Percentiles rank a stretch among this genome's conserved stretches.
Evolutionary conservation across 2,113 vertebrate genomes (phyloP).

Genomic region (Serilophus lunatus): DNA sequence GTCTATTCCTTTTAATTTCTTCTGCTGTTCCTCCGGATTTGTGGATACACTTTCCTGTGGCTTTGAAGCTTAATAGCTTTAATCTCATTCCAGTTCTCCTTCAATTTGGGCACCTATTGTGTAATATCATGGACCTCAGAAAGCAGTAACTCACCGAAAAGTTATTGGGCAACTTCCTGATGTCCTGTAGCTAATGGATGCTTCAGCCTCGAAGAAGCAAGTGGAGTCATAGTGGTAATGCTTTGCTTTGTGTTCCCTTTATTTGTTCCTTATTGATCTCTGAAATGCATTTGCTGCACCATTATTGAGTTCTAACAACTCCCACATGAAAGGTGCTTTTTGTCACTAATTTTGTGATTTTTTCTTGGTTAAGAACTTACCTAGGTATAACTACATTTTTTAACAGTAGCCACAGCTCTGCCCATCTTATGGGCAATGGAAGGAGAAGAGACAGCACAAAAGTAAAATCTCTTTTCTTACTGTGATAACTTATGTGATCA

Average conservation of each 20-base stretch:
- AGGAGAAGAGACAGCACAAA: neutral
- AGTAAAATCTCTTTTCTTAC: neutral
- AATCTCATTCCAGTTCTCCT: neutral
- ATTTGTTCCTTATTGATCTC: neutral
- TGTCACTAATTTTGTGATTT: neutral
- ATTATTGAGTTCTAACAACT: neutral
- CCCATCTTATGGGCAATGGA: neutral
- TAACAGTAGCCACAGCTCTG: neutral
- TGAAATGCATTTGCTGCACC: neutral
- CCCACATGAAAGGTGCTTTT: neutral
- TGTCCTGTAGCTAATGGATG: neutral
- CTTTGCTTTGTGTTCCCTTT: neutral
- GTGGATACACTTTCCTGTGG: neutral
- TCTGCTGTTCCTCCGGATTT: neutral
- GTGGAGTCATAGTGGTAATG: neutral
- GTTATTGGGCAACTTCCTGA: neutral
- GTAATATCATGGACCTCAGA: neutral
- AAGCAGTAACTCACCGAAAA: neutral
- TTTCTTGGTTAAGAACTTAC: neutral
- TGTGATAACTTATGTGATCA: neutral
- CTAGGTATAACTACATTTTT: neutral
- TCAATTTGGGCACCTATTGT: neutral
- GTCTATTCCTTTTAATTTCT: neutral
- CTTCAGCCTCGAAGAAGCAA: neutral
- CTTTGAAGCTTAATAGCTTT: slow-evolving; percentile 14